A percentile compares a stretch with the other conserved stretches of the same genome.
These are phyloP conservation scores for Acanthosepion esculentum DNA, from an alignment of 2,888 invertebrate genomes.

Conservation along the genomic window DNA sequence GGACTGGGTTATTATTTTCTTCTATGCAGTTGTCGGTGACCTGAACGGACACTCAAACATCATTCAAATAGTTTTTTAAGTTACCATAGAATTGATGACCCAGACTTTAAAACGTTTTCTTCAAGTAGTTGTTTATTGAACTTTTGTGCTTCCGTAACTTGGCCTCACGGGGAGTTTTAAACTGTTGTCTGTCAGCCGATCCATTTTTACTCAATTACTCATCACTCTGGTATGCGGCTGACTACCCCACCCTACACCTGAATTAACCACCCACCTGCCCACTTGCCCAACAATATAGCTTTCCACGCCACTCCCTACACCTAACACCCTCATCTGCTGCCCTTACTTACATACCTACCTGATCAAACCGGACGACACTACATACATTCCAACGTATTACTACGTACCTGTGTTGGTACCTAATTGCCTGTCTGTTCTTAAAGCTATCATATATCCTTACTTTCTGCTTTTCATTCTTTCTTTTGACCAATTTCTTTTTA, in stretches of 20 bases:
- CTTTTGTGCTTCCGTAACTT: background rate
- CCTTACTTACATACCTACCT: conserved; percentile 18
- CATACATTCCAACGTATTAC: background rate
- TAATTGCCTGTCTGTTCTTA: background rate
- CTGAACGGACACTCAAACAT: too few species aligned
- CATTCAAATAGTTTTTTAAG: too few species aligned
- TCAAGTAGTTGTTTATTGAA: background rate
- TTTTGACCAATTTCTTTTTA: background rate
- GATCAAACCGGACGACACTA: background rate
- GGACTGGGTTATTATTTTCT: too few species aligned
- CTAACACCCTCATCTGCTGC: background rate
- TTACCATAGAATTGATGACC: background rate
- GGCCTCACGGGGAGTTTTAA: background rate
- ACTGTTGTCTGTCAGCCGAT: background rate
- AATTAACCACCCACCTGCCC: background rate
- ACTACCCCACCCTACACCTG: background rate
- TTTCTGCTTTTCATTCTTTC: background rate
- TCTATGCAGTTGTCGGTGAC: too few species aligned
- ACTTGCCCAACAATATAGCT: conserved; percentile 15
- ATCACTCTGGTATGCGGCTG: background rate
- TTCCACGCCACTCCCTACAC: background rate
- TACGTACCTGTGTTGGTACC: background rate
- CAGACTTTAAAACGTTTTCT: background rate
- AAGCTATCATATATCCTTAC: background rate
- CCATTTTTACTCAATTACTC: conserved; percentile 16